These are phyloP conservation scores for Maniola jurtina DNA, from an alignment of 1,140 invertebrate genomes.

Conservation along the genomic window DNA sequence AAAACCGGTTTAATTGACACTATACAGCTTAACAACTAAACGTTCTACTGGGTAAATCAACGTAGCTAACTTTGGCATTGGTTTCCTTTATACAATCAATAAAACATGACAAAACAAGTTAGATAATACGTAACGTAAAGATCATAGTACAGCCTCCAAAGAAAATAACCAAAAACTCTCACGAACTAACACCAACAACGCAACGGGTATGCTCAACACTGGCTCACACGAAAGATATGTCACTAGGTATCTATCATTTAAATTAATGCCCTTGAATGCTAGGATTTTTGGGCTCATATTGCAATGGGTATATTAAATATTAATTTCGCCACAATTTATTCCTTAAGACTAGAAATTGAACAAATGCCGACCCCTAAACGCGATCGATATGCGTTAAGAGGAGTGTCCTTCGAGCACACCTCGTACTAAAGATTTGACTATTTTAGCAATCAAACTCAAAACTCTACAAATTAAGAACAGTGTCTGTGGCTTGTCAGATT, in stretches of 20 bases:
- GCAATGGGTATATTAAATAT: conserved; percentile 50
- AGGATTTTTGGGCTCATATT: conserved; percentile 69
- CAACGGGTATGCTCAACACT: conserved; percentile 62
- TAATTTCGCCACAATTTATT: conserved; percentile 56
- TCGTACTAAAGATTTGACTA: too few species aligned
- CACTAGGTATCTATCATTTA: conserved; percentile 54
- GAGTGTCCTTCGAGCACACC: too few species aligned
- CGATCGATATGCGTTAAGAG: conserved; percentile 25
- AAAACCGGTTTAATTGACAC: conserved; percentile 74
- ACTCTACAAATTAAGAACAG: too few species aligned
- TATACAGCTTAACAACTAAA: conserved; percentile 75
- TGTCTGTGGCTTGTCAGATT: too few species aligned
- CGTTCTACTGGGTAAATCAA: conserved; percentile 61
- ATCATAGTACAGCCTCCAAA: conserved; percentile 57
- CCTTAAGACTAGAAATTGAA: conserved; percentile 77
- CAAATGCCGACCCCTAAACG: conserved; percentile 44
- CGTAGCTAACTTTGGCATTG: conserved; percentile 78
- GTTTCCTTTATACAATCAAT: conserved; percentile 72
- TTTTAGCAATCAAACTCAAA: too few species aligned
- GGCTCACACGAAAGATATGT: conserved; percentile 67
- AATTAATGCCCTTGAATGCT: conserved; percentile 68
- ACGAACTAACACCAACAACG: conserved; percentile 67
- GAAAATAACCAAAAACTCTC: conserved; percentile 56
- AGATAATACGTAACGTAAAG: conserved; percentile 61
- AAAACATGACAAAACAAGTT: conserved; percentile 71